Evolutionary conservation across 2,888 invertebrate genomes (phyloP), one percentile per base, ranked within the genome.

Genomic region (Cantharis rustica): DNA sequence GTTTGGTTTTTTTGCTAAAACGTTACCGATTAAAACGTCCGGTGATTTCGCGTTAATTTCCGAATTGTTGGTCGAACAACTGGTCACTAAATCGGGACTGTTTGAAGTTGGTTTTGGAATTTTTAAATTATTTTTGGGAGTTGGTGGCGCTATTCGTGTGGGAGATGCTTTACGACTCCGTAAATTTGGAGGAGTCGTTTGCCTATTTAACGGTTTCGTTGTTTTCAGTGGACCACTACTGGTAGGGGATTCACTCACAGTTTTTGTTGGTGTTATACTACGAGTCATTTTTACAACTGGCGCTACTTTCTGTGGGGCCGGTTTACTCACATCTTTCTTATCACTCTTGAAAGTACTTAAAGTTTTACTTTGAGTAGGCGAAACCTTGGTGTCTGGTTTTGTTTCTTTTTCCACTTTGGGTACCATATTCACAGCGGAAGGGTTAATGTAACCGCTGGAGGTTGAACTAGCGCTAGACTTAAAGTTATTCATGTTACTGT

Each of bases 81-180:
- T 94, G 0, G 93, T 93, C 3, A 94, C 94, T 27, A 94, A 86
- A 84, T 94, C 94, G 0, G 94, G 94, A 85, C 93, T 93, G 83
- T 93, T 94, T 47, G 86, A 77, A 83, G 84, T 83, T 5, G 84
- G 83, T 71, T 86, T 88, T 83, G 88, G 89, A 71, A 86, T 83
- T 81, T 87, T 72, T 76, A 84, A 87, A 1, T 81, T 68, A 62
- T 86, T 88, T 85, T 89, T 90, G 2, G 82, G 77, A 15, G 82
- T 81, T 16, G 82, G 74, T n/a, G 76, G 70, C 1, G 82, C 76
- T 0, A 84, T 76, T 72, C 85, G 83, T 4, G 84, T 84, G 1
- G 87, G 84, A 16, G 88, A 88, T 2, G 88, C 83, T 78, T 86
- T 87, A 63, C 86, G 82, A 3, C 84, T 90, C 79, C 88, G 87